Evolutionary conservation across 2,113 vertebrate species (phyloP).

Genomic region (Hippocampus abdominalis): DNA sequence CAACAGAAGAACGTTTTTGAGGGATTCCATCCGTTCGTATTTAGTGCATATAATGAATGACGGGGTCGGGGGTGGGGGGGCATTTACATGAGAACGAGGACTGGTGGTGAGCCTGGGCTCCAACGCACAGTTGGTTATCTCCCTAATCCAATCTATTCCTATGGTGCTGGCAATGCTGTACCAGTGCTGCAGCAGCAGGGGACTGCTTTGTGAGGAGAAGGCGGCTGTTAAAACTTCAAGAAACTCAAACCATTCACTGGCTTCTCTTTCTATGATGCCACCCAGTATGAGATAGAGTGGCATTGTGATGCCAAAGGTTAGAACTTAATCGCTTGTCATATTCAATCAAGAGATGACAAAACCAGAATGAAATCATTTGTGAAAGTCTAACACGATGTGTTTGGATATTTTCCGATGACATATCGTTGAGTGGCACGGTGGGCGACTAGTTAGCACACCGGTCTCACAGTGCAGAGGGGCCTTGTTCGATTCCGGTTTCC

Average conservation of each 20-base stretch:
- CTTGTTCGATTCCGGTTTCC: too few relatives aligned
- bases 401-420: not conserved
- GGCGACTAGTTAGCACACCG: too few relatives aligned
- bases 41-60: conserved; percentile 73
- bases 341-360: not conserved
- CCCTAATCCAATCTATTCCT: conserved; percentile 89
- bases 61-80: conserved; percentile 68
- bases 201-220: conserved; percentile 80
- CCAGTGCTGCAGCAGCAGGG: conserved; percentile 82
- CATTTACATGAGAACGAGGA: conserved; percentile 90
- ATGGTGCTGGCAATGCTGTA: conserved; percentile 73
- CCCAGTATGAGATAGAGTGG: conserved; percentile 76
- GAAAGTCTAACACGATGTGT: not conserved
- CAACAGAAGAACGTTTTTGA: conserved; percentile 39
- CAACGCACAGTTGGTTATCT: conserved; percentile 77
- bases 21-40: conserved; percentile 82
- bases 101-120: conserved; percentile 76
- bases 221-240: conserved; percentile 79
- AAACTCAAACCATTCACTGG: conserved; percentile 75
- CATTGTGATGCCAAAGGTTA: conserved; percentile 75
- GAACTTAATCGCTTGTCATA: conserved; percentile 14
- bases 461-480: too few relatives aligned
- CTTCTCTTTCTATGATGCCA: conserved; percentile 86
- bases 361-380: not conserved
- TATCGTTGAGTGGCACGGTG: not conserved